Evolutionary conservation across 1,140 invertebrate species (phyloP), one percentile per base, ranked within the genome.

Genomic region (Linepithema humile): DNA sequence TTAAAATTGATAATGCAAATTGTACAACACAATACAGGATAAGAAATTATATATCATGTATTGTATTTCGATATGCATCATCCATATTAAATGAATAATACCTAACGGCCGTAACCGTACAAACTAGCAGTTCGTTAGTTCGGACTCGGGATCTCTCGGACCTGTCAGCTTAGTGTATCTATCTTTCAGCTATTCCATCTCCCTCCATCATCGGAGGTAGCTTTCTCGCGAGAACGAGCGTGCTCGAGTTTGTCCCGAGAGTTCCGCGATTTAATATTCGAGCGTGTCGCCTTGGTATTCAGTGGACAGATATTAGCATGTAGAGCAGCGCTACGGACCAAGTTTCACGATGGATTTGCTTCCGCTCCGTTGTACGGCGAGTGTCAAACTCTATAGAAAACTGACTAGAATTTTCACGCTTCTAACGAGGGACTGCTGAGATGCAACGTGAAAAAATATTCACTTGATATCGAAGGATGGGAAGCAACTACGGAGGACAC

Each of bases 241-340:
- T 48, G 35, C 17, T 20, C 17, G 40, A 82, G 53, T 82, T 86
- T 59, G 35, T 80, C 67, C 26, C 53, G 57, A 60, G 88, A 87
- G 77, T 74, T 85, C 60, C 26, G 10, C 67, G 73, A 89, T 89
- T 87, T 89, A 89, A 89, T 89, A 89, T 89, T 89, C 88, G 77
- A 62, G 59, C 85, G 15, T 64, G 67, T 83, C 85, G 84, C 70
- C 84, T 89, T 89, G 85, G 87, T 87, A 87, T 89, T 89, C 88
- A 82, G 85, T 85, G 88, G 88, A 89, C 88, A 83, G 88, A 83
- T 85, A 89, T 87, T 89, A 89, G 75, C 82, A 89, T 87, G 85
- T 80, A 89, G 72, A 83, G 73, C 69, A 53, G 29, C 48, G 20
- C 6, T 5, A 17, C 12, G 45, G 38, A 67, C 45, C 55, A 85